Conservation (phyloP, 2,888 invertebrate genomes). For the Mimachlamys varia region DNA sequence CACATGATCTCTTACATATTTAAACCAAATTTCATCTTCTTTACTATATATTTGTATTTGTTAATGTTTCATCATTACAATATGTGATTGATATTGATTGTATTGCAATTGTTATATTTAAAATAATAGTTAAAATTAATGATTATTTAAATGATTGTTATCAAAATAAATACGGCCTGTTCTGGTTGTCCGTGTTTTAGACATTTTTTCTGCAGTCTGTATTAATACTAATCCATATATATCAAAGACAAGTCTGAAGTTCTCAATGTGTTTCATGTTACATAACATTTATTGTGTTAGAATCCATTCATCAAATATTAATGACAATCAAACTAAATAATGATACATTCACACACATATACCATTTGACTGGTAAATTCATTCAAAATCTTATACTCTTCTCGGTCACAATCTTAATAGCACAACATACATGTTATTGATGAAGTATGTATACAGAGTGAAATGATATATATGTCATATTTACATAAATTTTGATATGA, state of each 20-base stretch:
- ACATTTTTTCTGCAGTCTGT: background rate
- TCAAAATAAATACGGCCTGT: background rate
- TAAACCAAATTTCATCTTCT: background rate
- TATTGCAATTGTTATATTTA: background rate
- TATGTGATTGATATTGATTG: background rate
- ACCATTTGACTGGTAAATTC: background rate
- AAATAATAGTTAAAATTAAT: background rate
- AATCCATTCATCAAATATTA: slow-evolving; percentile 22
- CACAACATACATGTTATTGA: background rate
- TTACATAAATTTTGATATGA: background rate
- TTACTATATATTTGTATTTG: too few relatives aligned
- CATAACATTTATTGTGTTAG: background rate
- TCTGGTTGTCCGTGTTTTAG: background rate
- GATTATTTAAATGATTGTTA: background rate
- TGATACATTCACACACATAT: slow-evolving; percentile 22
- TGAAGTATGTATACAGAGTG: background rate
- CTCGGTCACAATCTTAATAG: background rate
- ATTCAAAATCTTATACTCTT: background rate
- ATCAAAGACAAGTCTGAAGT: background rate
- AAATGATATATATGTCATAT: too few relatives aligned
- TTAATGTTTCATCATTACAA: background rate
- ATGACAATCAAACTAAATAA: background rate
- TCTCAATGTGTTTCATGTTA: background rate
- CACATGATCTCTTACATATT: background rate
- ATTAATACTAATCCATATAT: background rate